Conservation (phyloP, 2,797 vertebrate genomes). For the Gallinago solitaria region DNA sequence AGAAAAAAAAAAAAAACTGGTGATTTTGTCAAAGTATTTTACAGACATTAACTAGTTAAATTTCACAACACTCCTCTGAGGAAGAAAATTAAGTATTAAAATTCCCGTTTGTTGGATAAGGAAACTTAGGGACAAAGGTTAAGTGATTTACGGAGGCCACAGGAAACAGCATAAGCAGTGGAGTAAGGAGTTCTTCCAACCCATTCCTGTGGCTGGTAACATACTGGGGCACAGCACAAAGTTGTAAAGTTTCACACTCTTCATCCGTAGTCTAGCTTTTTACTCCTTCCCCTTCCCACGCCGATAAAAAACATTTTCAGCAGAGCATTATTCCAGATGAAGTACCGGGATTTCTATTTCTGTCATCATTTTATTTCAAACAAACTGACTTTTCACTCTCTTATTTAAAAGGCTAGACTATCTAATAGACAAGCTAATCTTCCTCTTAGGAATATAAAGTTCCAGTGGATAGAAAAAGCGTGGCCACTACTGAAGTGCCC, state of each 20-base stretch:
- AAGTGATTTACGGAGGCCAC: constrained; percentile 45
- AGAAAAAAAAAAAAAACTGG: not conserved
- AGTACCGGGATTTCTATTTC: not conserved
- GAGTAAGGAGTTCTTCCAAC: not conserved
- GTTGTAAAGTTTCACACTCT: not conserved
- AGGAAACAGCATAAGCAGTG: not conserved
- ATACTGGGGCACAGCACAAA: not conserved
- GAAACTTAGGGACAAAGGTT: constrained; percentile 52
- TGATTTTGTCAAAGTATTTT: constrained; percentile 1
- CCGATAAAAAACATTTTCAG: not conserved
- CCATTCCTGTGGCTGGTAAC: not conserved
- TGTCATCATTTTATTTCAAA: not conserved
- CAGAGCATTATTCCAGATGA: not conserved
- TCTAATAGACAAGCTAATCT: not conserved
- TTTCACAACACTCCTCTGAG: constrained; percentile 16
- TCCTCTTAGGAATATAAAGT: not conserved
- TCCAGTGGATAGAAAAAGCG: not conserved
- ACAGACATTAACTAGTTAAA: constrained; percentile 10
- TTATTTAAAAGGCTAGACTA: not conserved
- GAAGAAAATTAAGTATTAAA: constrained; percentile 55
- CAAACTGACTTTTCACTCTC: not conserved
- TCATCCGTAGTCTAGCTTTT: not conserved
- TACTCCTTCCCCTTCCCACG: not conserved
- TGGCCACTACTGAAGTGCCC: not conserved
- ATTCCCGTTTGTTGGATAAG: constrained; percentile 39